phyloP scores from a whole-genome alignment of 2,888 invertebrate species.

The Asteroscopus sphinx region DNA sequence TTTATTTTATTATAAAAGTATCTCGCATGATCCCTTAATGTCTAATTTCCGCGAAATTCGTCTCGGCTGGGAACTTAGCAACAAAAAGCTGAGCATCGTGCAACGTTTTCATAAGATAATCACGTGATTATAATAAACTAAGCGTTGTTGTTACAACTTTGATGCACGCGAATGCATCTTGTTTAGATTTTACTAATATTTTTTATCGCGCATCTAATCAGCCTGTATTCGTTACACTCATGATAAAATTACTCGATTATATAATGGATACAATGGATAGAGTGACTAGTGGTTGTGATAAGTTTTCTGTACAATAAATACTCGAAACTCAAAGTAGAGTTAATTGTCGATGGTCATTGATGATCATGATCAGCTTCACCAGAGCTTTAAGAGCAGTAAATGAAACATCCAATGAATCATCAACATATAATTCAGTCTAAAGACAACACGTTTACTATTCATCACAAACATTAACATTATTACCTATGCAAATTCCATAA shows the following conservation, averaged over 20 bases:
- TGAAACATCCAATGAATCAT: slow-evolving; percentile 5
- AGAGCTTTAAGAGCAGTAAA: background rate
- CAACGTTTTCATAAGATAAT: slow-evolving; percentile 73
- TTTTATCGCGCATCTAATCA: slow-evolving; percentile 22
- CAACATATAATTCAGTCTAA: slow-evolving; percentile 15
- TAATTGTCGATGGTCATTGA: background rate
- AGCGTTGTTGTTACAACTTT: slow-evolving; percentile 40
- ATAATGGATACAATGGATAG: too few relatives aligned
- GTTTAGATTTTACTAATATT: slow-evolving; percentile 37
- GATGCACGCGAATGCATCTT: slow-evolving; percentile 44
- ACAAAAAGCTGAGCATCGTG: slow-evolving; percentile 65
- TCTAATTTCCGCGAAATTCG: slow-evolving; percentile 85
- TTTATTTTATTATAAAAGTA: slow-evolving; percentile 85
- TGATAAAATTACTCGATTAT: background rate
- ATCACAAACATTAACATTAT: slow-evolving; percentile 31
- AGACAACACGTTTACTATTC: slow-evolving; percentile 14
- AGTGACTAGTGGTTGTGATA: too few relatives aligned
- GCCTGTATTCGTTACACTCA: background rate
- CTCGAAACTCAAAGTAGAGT: background rate
- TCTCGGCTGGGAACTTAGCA: slow-evolving; percentile 69
- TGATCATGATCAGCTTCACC: background rate
- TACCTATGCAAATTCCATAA: slow-evolving; percentile 55
- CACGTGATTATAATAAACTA: slow-evolving; percentile 67
- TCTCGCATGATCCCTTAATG: slow-evolving; percentile 81
- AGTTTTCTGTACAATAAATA: too few relatives aligned